Base-by-base conservation (phyloP, 2,888 invertebrate genomes). In the Callyntrura guangdongensis region DNA sequence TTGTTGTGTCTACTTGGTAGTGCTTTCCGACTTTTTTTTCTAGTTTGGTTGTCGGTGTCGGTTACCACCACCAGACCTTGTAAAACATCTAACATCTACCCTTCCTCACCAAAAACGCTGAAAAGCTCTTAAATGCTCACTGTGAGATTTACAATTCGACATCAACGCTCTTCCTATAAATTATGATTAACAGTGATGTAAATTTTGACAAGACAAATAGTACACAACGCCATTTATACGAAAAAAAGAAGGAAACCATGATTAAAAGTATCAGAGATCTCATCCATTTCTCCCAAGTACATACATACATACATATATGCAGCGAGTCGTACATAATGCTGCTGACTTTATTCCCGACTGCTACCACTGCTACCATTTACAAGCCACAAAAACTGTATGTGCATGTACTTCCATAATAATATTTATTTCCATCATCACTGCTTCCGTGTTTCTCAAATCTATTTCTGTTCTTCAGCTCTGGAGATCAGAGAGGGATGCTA, bases 361-460 rank as follows among this genome's bases (percentile, higher is more conserved):
- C 36, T 36, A 36, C 36, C 2, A 6, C n/a, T n/a, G n/a, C n/a
- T n/a, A 47, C 11, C 47, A 8, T 47, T 47, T 47, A 47, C 53
- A 53, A 53, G 53, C 53, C 53, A 14, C 36, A 4, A 36, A 36
- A 36, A 6, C 36, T 36, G 36, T 36, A 6, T 36, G 36, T 36
- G 36, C 36, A 53, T 14, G 53, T 11, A 14, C 20, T 61, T 61
- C 59, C 72, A 72, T 45, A 72, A 72, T 45, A 72, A 36, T 47
- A 36, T 79, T 56, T 53, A 53, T 56, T 79, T 79, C 27, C 79
- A 74, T 74, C 56, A 53, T 56, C 25, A n/a, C 25, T 45, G 79
- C 79, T 79, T 79, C 79, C 79, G 79, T 79, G 53, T 79, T 79
- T 56, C 25, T 45, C 17, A 36, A 36, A 1, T 25, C 56, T 53